Percentiles rank a stretch among this genome's conserved stretches.
Evolutionary conservation across 1,140 invertebrate genomes (phyloP).

Genomic region (Bombus huntii): DNA sequence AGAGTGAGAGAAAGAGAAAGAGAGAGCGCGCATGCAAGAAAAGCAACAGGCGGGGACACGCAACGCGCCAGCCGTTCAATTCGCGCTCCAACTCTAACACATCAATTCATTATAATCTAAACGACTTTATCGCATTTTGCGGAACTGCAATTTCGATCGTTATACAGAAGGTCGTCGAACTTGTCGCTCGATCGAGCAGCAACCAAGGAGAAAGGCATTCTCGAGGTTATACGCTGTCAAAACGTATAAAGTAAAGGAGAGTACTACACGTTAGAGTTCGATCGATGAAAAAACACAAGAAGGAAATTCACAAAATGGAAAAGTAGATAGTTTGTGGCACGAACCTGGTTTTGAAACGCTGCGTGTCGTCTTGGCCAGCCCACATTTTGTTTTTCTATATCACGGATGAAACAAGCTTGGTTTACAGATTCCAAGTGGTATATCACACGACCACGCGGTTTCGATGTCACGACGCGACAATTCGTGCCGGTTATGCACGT

Average conservation of each 20-base stretch:
- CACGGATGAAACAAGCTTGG: background rate
- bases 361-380: slow-evolving; percentile 78
- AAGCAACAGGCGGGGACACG: slow-evolving; percentile 41
- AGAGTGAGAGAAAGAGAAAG: background rate
- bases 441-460: background rate
- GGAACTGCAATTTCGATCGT: slow-evolving; percentile 14
- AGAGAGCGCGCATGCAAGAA: background rate
- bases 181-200: slow-evolving; percentile 25
- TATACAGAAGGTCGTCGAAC: slow-evolving; percentile 34
- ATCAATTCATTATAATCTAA: background rate
- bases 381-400: slow-evolving; percentile 69
- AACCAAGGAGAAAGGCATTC: slow-evolving; percentile 41
- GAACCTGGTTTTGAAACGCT: slow-evolving; percentile 78
- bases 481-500: slow-evolving; percentile 50
- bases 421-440: background rate
- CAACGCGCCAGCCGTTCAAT: background rate
- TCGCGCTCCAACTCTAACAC: background rate
- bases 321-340: background rate
- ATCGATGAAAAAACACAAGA: background rate
- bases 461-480: slow-evolving; percentile 23
- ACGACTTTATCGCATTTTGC: slow-evolving; percentile 23
- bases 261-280: too few relatives aligned
- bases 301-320: slow-evolving; percentile 13
- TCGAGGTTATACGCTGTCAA: slow-evolving; percentile 37
- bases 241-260: background rate